Percentiles rank a stretch among this genome's conserved stretches.
Evolutionary conservation across 2,113 vertebrate species (phyloP).

Genomic region (Saccopteryx leptura): DNA sequence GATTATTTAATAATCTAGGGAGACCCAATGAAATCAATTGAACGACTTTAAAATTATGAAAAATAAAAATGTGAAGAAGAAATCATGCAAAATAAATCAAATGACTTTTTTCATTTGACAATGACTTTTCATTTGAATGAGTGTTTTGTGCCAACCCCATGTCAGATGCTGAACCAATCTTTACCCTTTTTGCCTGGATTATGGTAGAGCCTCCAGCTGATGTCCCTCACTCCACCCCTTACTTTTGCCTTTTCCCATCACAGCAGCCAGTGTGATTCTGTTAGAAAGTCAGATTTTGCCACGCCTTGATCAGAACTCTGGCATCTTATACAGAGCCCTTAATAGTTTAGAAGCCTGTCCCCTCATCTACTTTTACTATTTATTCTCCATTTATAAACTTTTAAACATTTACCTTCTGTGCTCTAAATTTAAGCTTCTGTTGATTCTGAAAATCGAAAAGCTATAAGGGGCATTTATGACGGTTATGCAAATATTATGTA

Average conservation of each 20-base stretch:
- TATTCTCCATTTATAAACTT: slow-evolving; percentile 35
- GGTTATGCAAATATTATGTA: neutral
- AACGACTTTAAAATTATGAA: neutral
- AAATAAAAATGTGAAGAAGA: slow-evolving; percentile 33
- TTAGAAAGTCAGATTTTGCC: neutral
- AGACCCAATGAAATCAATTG: neutral
- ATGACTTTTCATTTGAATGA: neutral
- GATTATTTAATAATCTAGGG: neutral
- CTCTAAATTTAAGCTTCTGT: slow-evolving; percentile 37
- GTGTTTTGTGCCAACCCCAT: neutral
- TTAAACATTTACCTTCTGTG: slow-evolving; percentile 31
- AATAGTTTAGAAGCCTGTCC: neutral
- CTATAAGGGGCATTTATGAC: neutral
- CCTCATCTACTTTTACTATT: slow-evolving; percentile 19
- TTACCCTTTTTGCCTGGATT: neutral
- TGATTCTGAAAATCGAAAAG: slow-evolving; percentile 36
- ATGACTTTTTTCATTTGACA: neutral
- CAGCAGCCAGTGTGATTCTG: neutral
- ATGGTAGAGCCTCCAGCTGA: neutral
- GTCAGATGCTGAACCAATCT: neutral
- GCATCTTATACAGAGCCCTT: neutral
- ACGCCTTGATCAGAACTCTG: neutral
- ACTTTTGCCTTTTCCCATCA: neutral
- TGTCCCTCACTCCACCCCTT: neutral
- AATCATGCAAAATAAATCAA: neutral